Conservation (phyloP, 2,113 vertebrate genomes). For the Coryphaenoides rupestris region DNA sequence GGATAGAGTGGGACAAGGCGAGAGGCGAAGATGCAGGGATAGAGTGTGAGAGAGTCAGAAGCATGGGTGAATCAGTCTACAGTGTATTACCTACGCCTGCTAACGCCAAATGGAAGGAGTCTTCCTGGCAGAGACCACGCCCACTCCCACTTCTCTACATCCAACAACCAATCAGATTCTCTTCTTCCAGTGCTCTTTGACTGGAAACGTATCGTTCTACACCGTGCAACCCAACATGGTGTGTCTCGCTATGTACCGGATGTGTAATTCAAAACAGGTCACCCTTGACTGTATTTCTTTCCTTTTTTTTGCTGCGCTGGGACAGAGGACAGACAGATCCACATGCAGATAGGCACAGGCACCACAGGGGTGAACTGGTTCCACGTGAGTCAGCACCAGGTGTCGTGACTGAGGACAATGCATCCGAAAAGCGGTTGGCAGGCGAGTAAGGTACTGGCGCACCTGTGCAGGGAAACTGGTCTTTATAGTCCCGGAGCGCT, state of each 20-base stretch:
- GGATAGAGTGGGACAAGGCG: neutral
- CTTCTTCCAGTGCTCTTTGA: neutral
- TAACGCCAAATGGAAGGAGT: conserved; percentile 19
- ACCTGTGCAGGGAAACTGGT: conserved; percentile 52
- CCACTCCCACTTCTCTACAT: neutral
- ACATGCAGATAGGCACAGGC: conserved; percentile 11
- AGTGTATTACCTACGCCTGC: conserved; percentile 28
- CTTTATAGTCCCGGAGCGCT: conserved; percentile 1
- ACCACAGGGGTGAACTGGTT: conserved; percentile 25
- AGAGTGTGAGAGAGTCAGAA: conserved; percentile 10
- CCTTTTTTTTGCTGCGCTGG: conserved; percentile 31
- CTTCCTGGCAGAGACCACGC: conserved; percentile 1
- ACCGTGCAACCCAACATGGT: neutral
- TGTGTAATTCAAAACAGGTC: conserved; percentile 9
- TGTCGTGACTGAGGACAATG: conserved; percentile 46
- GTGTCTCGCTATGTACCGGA: neutral
- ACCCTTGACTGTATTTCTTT: conserved; percentile 25
- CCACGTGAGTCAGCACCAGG: conserved; percentile 54
- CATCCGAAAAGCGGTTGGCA: conserved; percentile 51
- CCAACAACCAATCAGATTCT: neutral
- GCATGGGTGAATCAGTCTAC: conserved; percentile 2
- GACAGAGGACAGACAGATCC: conserved; percentile 28
- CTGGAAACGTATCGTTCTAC: neutral
- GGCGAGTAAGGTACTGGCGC: conserved; percentile 33
- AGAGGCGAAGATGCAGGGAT: conserved; percentile 5